Conservation (phyloP, 1,140 invertebrate genomes). For the Nomia melanderi region DNA sequence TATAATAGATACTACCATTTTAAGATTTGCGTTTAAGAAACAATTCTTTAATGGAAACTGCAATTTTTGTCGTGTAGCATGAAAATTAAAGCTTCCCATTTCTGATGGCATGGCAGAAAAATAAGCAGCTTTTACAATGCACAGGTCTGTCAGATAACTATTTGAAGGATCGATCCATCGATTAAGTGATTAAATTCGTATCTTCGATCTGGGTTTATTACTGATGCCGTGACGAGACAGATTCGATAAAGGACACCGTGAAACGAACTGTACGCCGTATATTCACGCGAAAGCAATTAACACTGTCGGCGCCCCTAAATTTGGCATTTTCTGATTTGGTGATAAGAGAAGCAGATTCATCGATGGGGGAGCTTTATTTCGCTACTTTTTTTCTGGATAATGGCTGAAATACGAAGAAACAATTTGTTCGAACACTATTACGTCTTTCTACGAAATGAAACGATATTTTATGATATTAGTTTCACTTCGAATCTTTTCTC, state of each 20-base stretch:
- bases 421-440: too few relatives aligned
- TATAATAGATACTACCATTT: too few relatives aligned
- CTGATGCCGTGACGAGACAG: background rate
- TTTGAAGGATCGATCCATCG: background rate
- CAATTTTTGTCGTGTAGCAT: too few relatives aligned
- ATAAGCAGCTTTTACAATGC: background rate
- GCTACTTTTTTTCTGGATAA: background rate
- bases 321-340: background rate
- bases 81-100: too few relatives aligned
- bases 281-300: slow-evolving; percentile 2
- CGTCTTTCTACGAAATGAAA: too few relatives aligned
- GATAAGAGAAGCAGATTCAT: background rate
- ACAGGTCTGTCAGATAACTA: background rate
- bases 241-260: background rate
- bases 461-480: too few relatives aligned
- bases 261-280: background rate
- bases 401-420: too few relatives aligned
- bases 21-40: too few relatives aligned
- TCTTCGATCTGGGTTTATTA: slow-evolving; percentile 1
- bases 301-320: background rate
- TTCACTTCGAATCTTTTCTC: too few relatives aligned
- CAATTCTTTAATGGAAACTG: too few relatives aligned
- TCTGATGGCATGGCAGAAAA: too few relatives aligned
- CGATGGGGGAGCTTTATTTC: background rate
- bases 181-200: slow-evolving; percentile 3